Conservation (phyloP, 2,888 invertebrate species). For the Agrotis clavis region DNA sequence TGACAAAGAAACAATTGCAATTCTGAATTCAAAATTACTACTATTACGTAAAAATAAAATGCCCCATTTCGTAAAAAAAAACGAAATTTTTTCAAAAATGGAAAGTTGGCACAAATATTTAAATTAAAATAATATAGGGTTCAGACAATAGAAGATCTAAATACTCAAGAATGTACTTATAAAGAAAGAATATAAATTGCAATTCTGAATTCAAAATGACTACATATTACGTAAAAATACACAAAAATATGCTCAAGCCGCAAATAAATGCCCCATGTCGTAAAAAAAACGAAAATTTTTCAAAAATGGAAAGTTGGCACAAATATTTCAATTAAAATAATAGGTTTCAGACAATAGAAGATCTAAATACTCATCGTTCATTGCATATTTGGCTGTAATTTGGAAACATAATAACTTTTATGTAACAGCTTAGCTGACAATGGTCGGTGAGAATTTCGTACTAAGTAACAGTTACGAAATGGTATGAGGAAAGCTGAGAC, state of each 20-base stretch:
- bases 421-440: conserved; percentile 62
- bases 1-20: background rate
- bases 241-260: too few species aligned
- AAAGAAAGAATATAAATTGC: too few species aligned
- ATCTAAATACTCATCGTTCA: conserved; percentile 52
- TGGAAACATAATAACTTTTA: conserved; percentile 56
- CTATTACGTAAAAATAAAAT: background rate
- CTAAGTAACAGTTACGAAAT: conserved; percentile 63
- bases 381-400: conserved; percentile 54
- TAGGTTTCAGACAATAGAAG: conserved; percentile 57
- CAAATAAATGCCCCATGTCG: background rate
- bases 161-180: too few species aligned
- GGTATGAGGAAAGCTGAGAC: conserved; percentile 67
- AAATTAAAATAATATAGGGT: conserved; percentile 46
- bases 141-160: conserved; percentile 59
- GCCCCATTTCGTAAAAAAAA: conserved; percentile 4
- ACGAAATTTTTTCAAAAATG: conserved; percentile 44
- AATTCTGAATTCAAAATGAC: background rate
- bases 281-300: conserved; percentile 29
- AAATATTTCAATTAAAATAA: conserved; percentile 42
- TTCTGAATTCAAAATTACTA: background rate
- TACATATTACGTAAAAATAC: background rate
- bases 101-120: conserved; percentile 52
- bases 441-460: conserved; percentile 63
- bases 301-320: conserved; percentile 55